These are phyloP conservation scores for Rhinoderma darwinii DNA, from an alignment of 2,113 vertebrate genomes.

Conservation along the genomic window DNA sequence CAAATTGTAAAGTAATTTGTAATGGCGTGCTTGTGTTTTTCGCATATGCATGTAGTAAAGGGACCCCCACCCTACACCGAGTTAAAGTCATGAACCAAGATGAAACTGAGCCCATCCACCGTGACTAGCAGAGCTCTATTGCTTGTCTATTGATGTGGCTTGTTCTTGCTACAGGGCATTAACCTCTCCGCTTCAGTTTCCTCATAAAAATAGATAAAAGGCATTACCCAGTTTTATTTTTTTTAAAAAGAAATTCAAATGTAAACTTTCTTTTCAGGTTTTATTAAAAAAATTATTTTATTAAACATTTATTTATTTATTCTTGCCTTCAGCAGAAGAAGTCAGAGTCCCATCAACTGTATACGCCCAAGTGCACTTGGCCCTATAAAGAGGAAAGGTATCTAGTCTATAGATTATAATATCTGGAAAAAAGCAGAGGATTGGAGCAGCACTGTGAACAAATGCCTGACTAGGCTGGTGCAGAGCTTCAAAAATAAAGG, in stretches of 20 bases:
- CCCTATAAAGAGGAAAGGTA: slow-evolving; percentile 96
- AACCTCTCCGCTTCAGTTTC: background rate
- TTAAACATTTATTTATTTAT: slow-evolving; percentile 35
- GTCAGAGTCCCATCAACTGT: slow-evolving; percentile 95
- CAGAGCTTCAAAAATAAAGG: too few relatives aligned
- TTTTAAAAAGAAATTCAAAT: background rate
- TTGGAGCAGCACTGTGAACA: too few relatives aligned
- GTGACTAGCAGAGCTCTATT: background rate
- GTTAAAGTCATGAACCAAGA: background rate
- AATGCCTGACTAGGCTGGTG: too few relatives aligned
- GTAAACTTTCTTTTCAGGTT: too few relatives aligned
- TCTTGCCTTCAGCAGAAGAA: slow-evolving; percentile 80
- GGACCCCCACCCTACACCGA: background rate
- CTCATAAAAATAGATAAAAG: too few relatives aligned
- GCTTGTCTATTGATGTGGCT: background rate
- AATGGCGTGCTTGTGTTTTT: too few relatives aligned
- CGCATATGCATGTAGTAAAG: background rate
- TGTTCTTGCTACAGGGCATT: background rate
- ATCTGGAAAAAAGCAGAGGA: too few relatives aligned
- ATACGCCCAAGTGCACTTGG: slow-evolving; percentile 94
- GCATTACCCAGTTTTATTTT: background rate
- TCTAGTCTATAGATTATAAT: background rate
- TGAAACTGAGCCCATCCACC: background rate
- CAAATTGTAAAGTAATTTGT: background rate
- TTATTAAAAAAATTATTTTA: background rate